These are phyloP conservation scores for Dynastes tityus DNA, from an alignment of 2,888 invertebrate genomes.

Conservation along the genomic window DNA sequence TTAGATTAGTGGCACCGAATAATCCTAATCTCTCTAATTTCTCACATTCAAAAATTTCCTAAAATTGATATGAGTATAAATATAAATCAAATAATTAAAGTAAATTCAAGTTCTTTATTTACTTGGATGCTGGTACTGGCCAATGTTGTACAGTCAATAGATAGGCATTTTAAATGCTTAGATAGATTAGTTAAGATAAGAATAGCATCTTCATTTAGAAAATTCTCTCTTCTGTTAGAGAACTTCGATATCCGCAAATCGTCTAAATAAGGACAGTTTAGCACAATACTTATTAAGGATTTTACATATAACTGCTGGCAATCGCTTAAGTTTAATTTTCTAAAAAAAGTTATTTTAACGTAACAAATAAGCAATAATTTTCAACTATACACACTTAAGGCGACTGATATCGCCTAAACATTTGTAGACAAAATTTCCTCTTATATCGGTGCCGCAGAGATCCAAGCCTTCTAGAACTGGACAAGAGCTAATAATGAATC, in stretches of 20 bases:
- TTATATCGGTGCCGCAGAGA: constrained; percentile 58
- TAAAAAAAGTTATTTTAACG: constrained; percentile 48
- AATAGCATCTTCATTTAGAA: constrained; percentile 59
- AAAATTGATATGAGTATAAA: constrained; percentile 42
- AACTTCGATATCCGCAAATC: constrained; percentile 59
- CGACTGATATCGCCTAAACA: constrained; percentile 55
- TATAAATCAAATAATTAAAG: neutral
- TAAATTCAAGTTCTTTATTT: constrained; percentile 9
- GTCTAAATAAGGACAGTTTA: constrained; percentile 59
- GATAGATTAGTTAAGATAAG: constrained; percentile 58
- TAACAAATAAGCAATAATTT: neutral
- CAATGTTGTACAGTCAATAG: constrained; percentile 58
- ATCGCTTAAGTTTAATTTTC: constrained; percentile 59
- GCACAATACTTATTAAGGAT: constrained; percentile 57
- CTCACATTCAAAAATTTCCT: constrained; percentile 58
- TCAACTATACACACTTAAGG: constrained; percentile 52
- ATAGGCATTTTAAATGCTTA: constrained; percentile 55
- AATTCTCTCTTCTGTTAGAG: constrained; percentile 52
- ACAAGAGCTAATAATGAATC: constrained; percentile 56
- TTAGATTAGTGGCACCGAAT: constrained; percentile 58
- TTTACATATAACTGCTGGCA: constrained; percentile 55
- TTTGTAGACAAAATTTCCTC: constrained; percentile 54
- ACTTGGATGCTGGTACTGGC: constrained; percentile 58
- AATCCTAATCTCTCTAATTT: constrained; percentile 57
- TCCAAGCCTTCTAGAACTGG: constrained; percentile 57